Evolutionary conservation across 2,113 vertebrate genomes (phyloP), one percentile per base, ranked within the genome.

Genomic region (Aleadryas rufinucha): DNA sequence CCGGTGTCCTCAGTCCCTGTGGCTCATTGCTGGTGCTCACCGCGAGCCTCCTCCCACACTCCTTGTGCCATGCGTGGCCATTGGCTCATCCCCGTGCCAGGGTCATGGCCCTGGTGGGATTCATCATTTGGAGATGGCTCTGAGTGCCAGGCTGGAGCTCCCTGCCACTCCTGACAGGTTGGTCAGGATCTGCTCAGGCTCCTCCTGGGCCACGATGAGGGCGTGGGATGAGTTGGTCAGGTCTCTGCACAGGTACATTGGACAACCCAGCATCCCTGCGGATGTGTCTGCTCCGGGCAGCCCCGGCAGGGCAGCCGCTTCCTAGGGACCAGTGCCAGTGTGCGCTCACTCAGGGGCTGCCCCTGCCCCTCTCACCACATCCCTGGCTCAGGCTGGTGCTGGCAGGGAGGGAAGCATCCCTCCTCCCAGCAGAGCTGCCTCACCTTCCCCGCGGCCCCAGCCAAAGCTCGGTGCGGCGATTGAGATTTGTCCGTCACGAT

Each of bases 11-110:
- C 11, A 5, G 41, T 82, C 21, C 88, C 78, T 13, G 2, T 3
- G 2, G 87, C 54, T 83, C 16, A 1, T 11, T 5, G 13, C 33
- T 2, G 15, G 37, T 6, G 9, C 49, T 77, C 2, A 0, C 49
- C 0, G 0, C 9, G 11, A 19, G 35, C 35, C 57, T 54, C 12
- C 42, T 59, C 60, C 13, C 1, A 1, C 1, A 8, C 35, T 50
- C 8, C 49, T 72, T 3, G 0, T 1, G 1, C n/a, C 1, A 7
- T 20, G 17, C 1, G 0, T 28, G 75, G 50, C 42, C 5, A 2
- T 57, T 5, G 3, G 44, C 50, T 77, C 5, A 0, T 68, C 39
- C 71, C 47, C 11, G 6, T 2, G 1, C 66, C 61, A 24, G 37
- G 26, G 39, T 54, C n/a, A 6, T 0, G 4, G 53, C 63, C 74